Evolutionary conservation across 1,140 invertebrate species (phyloP), one percentile per base, ranked within the genome.

Genomic region (Lepidurus packardi): DNA sequence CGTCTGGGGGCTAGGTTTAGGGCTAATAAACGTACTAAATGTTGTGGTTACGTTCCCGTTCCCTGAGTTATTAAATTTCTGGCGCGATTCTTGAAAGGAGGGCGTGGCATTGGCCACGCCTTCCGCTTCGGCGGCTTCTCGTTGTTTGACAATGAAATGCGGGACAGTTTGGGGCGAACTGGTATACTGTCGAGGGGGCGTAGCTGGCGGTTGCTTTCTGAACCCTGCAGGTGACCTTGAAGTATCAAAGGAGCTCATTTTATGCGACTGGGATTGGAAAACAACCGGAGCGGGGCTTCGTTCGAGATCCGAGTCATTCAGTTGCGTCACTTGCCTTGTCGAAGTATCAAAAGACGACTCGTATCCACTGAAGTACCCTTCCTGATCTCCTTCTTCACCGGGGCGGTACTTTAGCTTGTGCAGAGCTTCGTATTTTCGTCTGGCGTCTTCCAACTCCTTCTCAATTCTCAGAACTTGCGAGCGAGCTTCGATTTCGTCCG

Each of bases 401-500:
- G 80, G 78, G 16, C 80, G 77, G 79, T 94, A 94, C 82, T 94
- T 94, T 1, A 93, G 93, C 82, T 94, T 92, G 34, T 93, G 87
- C 82, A 95, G 94, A 45, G 92, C 92, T 2, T 90, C 95, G 34
- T 99, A 86, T 76, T 93, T 89, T n/a, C 92, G 91, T 77, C 96
- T 88, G 0, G 98, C 98, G 83, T 96, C 94, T 83, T 96, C 93
- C 42, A 99, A 85, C 86, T 99, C 94, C 78, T 92, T 90, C 84
- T 99, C 97, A 83, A 97, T 98, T 79, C 93, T 89, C 24, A 98
- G 86, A 0, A 98, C 95, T 82, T 96, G 93, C 16, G 92, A 91
- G 45, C 78, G 74, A 4, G 93, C 93, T 83, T 96, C 91, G 74
- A 97, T 95, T 86, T 97, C 94, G 83, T 97, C 94, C 1, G 94